A percentile compares a stretch with the other conserved stretches of the same genome.
Conservation (phyloP, 2,113 vertebrate species). For the Aleadryas rufinucha region DNA sequence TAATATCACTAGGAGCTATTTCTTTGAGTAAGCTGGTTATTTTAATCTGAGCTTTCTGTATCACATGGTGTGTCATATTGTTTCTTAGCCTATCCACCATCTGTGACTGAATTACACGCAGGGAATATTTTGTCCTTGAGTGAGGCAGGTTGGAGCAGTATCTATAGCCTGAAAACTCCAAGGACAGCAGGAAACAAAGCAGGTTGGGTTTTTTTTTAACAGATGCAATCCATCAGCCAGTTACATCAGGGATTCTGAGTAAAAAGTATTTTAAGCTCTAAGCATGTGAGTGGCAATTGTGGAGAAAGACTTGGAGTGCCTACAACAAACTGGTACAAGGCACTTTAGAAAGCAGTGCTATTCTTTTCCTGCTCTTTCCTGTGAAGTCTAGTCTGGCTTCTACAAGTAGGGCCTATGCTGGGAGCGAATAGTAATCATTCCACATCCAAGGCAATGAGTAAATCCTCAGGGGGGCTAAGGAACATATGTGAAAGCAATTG, state of each 20-base stretch:
- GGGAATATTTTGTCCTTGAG: not conserved
- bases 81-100: not conserved
- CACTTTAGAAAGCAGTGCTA: not conserved
- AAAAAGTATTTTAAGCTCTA: not conserved
- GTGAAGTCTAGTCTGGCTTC: not conserved
- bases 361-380: not conserved
- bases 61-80: not conserved
- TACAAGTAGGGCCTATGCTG: not conserved
- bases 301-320: not conserved
- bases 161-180: not conserved
- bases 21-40: not conserved
- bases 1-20: not conserved
- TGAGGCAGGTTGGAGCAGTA: not conserved
- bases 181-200: not conserved
- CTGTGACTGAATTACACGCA: not conserved
- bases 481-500: conserved; percentile 19
- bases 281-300: not conserved
- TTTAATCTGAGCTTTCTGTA: not conserved
- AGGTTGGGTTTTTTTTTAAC: not conserved
- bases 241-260: not conserved
- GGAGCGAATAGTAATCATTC: not conserved
- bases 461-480: not conserved
- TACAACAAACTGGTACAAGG: not conserved
- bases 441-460: not conserved
- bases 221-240: not conserved